Evolutionary conservation across 2,113 vertebrate species (phyloP).

Genomic region (Mesitornis unicolor): DNA sequence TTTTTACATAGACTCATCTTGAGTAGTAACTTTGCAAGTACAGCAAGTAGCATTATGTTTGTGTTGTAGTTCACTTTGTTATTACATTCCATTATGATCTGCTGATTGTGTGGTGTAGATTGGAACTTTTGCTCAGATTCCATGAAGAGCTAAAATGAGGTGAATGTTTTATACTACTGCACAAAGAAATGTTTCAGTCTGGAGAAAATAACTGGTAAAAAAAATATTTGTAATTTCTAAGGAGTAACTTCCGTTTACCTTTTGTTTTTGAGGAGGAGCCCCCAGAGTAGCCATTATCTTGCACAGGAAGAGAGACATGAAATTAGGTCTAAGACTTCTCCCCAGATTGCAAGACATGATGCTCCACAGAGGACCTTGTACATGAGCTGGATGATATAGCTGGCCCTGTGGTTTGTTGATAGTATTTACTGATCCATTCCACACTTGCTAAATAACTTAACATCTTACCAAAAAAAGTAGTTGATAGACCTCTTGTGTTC

Average conservation of each 20-base stretch:
- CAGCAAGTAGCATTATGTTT: background rate
- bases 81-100: background rate
- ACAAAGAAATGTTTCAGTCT: background rate
- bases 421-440: background rate
- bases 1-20: background rate
- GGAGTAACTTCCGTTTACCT: background rate
- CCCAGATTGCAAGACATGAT: background rate
- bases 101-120: background rate
- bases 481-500: background rate
- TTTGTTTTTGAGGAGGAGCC: background rate
- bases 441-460: background rate
- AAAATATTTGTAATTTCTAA: conserved; percentile 4
- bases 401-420: background rate
- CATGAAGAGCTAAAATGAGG: conserved; percentile 2
- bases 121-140: background rate
- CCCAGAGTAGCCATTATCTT: background rate
- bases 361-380: background rate
- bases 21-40: background rate
- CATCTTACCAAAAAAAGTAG: background rate
- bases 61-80: background rate
- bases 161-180: background rate
- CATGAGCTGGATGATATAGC: background rate
- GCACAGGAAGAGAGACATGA: background rate
- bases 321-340: background rate
- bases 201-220: conserved; percentile 10